Evolutionary conservation across 2,888 invertebrate genomes (phyloP), one percentile per base, ranked within the genome.

Genomic region (Parasteatoda lunata): DNA sequence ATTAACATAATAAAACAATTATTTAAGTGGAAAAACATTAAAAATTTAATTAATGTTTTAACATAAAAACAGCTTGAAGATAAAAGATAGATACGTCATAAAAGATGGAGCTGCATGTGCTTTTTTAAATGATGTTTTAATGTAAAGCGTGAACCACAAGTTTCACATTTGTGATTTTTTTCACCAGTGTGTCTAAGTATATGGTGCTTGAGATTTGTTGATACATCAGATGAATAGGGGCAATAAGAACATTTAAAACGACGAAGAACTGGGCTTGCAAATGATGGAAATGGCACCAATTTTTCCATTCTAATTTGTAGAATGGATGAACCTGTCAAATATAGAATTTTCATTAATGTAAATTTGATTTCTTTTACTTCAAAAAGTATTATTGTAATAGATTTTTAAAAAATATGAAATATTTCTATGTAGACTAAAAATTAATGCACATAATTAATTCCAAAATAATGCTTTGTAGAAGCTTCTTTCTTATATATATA

Each of bases 101-200:
- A 54, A 8, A 54, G 8, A 54, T 54, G 54, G 13, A 54, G 54
- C 13, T 54, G 54, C 54, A 54, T 11, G 13, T 84, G 78, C 45
- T 84, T 84, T 75, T 84, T 84, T 59, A 84, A 69, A 52, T 84
- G 84, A 65, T 84, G 84, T 66, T 84, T 84, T 49, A 84, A 11
- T 45, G 73, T 78, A 52, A 84, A 84, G 8, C 78, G 78, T 11
- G 48, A 72, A 64, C 78, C 84, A 75, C 84, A 84, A 5, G 64
- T 11, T 68, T 78, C 66, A 73, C 84, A 84, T 15, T 4, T 49
- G 45, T 69, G 64, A n/a, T 64, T 84, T 73, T 65, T 84, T 49
- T 84, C 84, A 11, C 75, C 64, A 15, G 84, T 84, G 51, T 84
- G 78, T 52, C 68, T 78, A 13, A 84, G 73, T 59, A 59, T 78